Evolutionary conservation across 2,113 vertebrate genomes (phyloP).

Genomic region (Apaloderma vittatum): DNA sequence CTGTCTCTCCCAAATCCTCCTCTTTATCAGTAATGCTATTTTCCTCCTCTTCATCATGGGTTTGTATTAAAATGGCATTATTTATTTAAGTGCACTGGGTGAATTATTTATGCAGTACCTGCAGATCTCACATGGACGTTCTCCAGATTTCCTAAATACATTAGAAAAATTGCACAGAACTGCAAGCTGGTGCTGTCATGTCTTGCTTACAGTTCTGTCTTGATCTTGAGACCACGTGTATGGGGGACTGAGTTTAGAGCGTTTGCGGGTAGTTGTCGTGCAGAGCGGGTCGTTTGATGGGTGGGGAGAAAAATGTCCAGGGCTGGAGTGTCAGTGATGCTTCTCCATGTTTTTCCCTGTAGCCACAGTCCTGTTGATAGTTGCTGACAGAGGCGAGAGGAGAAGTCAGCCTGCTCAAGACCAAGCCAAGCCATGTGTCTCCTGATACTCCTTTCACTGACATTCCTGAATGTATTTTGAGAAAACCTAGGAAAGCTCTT

Average conservation of each 20-base stretch:
- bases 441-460: not conserved
- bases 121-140: slow-evolving; percentile 3
- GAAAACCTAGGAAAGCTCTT: not conserved
- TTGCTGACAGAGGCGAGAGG: not conserved
- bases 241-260: not conserved
- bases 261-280: not conserved
- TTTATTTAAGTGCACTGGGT: slow-evolving; percentile 25
- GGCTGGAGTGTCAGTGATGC: not conserved
- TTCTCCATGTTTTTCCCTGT: not conserved
- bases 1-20: slow-evolving; percentile 5
- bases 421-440: not conserved
- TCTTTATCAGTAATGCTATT: slow-evolving; percentile 22
- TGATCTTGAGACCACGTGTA: not conserved
- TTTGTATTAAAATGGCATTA: slow-evolving; percentile 60
- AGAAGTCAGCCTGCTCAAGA: not conserved
- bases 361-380: not conserved
- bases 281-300: not conserved
- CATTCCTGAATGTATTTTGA: not conserved
- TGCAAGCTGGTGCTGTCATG: not conserved
- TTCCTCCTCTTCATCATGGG: not conserved
- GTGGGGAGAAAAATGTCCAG: not conserved
- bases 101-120: slow-evolving; percentile 53
- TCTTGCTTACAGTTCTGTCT: not conserved
- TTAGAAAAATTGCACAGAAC: not conserved
- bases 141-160: slow-evolving; percentile 39